Evolutionary conservation across 2,113 vertebrate species (phyloP), one percentile per base, ranked within the genome.

Genomic region (Telmatochromis sp.): DNA sequence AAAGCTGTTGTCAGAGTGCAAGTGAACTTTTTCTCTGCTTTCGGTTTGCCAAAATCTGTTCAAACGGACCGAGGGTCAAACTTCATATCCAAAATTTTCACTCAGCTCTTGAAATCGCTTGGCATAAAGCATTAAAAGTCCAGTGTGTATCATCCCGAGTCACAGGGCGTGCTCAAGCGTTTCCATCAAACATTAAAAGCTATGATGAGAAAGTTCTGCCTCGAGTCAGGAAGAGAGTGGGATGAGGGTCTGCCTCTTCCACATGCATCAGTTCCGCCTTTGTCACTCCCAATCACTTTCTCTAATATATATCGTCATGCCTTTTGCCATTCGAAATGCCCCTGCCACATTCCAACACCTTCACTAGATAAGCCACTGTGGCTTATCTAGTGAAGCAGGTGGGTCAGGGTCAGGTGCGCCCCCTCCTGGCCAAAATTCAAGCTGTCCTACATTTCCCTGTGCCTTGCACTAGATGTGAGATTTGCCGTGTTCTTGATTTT

Each of bases 1-100:
- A 57, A 57, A 57, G 23, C 54, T 57, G 7, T 57, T 14, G 54
- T 28, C 54, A 28, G 54, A 57, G 12, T 5, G 23, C 23, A 5
- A 14, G 54, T 26, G 7, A 57, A 57, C 54, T 14, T 57, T 26
- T 57, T 57, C 54, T 57, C 23, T 12, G 1, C 54, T 57, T 57
- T 57, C 4, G 4, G 0, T 57, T 57, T 57, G 12, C 54, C 54
- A 57, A 57, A 57, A 57, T 57, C 23, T 57, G 54, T 57, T 57
- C 23, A 57, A 57, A 57, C 3, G 0, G 54, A 15, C 54, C 1
- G 0, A 28, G 54, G 12, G 4, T 57, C 54, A 57, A 57, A 1
- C 7, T 28, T 58, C 7, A 58, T 58, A 1, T 58, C 55, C 3
- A 58, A 28, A 8, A 28, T 28, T 9, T 58, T 58, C 1, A 5